Percentiles rank a stretch among this genome's conserved stretches.
Conservation (phyloP, 2,888 invertebrate genomes). For the Trimorus sp. region DNA sequence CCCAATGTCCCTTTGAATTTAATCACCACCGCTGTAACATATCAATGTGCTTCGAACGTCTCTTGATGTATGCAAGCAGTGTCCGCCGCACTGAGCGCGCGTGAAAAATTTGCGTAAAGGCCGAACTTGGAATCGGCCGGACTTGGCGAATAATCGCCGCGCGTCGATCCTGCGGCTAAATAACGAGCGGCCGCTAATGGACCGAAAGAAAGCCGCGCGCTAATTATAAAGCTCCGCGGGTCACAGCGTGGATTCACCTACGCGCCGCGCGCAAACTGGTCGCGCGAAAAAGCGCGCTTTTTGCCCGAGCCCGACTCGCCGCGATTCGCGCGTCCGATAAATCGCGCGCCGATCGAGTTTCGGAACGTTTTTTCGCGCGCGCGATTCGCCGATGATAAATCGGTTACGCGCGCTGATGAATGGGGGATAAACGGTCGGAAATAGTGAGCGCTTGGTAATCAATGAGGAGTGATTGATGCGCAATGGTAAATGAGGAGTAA, state of each 20-base stretch:
- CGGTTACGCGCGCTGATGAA: constrained; percentile 9
- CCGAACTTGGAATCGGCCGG: constrained; percentile 37
- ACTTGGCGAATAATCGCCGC: constrained; percentile 44
- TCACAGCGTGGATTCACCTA: constrained; percentile 61
- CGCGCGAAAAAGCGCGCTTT: constrained; percentile 49
- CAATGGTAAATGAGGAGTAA: constrained; percentile 1
- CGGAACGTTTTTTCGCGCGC: too few species aligned
- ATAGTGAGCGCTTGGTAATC: constrained; percentile 1
- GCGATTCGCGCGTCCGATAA: constrained; percentile 36
- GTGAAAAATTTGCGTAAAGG: constrained; percentile 27
- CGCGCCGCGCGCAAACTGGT: constrained; percentile 50
- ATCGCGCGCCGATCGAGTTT: constrained; percentile 8
- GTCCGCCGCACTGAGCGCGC: constrained; percentile 7
- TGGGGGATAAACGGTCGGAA: constrained; percentile 18
- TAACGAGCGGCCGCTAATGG: constrained; percentile 59
- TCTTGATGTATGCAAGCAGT: constrained; percentile 44
- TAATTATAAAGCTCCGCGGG: constrained; percentile 63
- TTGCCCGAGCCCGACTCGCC: constrained; percentile 20
- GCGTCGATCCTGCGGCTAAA: constrained; percentile 54
- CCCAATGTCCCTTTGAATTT: constrained; percentile 5
- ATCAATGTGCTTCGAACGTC: constrained; percentile 50
- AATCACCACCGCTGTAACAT: constrained; percentile 39
- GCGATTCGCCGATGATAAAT: not conserved
- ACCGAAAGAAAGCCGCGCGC: constrained; percentile 53
- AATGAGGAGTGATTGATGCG: constrained; percentile 20